Conservation (phyloP, 2,888 invertebrate species). For the Pterostichus madidus region DNA sequence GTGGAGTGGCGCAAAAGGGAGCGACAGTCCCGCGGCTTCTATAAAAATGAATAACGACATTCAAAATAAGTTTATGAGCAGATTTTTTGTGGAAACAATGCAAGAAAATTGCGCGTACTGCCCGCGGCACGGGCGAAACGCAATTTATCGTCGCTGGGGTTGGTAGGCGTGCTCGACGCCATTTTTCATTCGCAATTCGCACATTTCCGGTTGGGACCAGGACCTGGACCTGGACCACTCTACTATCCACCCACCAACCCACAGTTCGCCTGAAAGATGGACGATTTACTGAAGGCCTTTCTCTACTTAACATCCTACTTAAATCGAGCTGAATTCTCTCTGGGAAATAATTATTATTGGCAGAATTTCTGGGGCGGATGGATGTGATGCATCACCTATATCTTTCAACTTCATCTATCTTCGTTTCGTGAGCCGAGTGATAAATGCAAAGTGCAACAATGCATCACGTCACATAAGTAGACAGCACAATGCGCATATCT, state of each 20-base stretch:
- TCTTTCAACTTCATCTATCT: slow-evolving; percentile 34
- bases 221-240: slow-evolving; percentile 17
- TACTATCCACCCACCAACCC: background rate
- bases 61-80: slow-evolving; percentile 66
- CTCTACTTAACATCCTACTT: slow-evolving; percentile 3
- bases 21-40: slow-evolving; percentile 36
- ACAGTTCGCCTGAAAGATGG: background rate
- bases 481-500: slow-evolving; percentile 27
- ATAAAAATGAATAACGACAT: slow-evolving; percentile 65
- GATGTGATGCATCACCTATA: background rate
- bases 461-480: slow-evolving; percentile 41
- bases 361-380: background rate
- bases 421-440: slow-evolving; percentile 22
- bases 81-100: slow-evolving; percentile 65
- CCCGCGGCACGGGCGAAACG: slow-evolving; percentile 5
- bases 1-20: background rate
- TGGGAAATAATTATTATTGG: slow-evolving; percentile 1
- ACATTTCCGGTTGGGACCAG: slow-evolving; percentile 44
- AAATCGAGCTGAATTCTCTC: slow-evolving; percentile 6
- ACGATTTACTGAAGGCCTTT: slow-evolving; percentile 10
- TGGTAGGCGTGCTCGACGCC: slow-evolving; percentile 49
- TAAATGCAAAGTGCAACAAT: slow-evolving; percentile 56
- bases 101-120: slow-evolving; percentile 53
- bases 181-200: slow-evolving; percentile 62
- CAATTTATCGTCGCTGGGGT: slow-evolving; percentile 57